These are phyloP conservation scores for Globodera rostochiensis DNA, from an alignment of 1,140 invertebrate species.

Conservation along the genomic window DNA sequence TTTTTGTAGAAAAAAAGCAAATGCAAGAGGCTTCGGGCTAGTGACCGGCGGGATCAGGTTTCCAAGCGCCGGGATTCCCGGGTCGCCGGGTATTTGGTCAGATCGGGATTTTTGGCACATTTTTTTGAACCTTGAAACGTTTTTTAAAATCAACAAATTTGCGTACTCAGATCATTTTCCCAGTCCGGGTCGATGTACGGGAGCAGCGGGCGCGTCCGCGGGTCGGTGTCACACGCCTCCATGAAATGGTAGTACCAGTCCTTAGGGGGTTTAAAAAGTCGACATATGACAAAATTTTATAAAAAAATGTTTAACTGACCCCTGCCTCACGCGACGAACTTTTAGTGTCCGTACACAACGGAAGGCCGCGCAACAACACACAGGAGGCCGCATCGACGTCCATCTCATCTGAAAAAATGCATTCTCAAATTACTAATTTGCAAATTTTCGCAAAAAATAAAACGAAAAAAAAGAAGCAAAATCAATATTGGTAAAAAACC, in stretches of 20 bases:
- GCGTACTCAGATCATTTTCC: slow-evolving; percentile 24
- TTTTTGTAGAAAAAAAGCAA: too few relatives aligned
- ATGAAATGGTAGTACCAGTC: slow-evolving; percentile 41
- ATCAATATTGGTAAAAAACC: too few relatives aligned
- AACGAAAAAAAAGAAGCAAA: too few relatives aligned
- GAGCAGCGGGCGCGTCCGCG: slow-evolving; percentile 23
- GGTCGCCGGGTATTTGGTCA: too few relatives aligned
- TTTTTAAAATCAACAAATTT: slow-evolving; percentile 7
- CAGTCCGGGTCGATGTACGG: slow-evolving; percentile 34
- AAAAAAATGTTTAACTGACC: not conserved
- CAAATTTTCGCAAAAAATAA: too few relatives aligned
- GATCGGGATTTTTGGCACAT: too few relatives aligned
- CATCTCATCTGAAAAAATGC: not conserved
- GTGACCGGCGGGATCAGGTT: too few relatives aligned
- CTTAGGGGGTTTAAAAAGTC: not conserved
- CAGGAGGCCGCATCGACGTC: slow-evolving; percentile 31
- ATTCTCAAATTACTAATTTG: too few relatives aligned
- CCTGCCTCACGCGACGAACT: slow-evolving; percentile 17
- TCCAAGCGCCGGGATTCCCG: too few relatives aligned
- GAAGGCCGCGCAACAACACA: slow-evolving; percentile 29
- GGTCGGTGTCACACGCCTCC: slow-evolving; percentile 32
- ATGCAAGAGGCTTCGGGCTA: too few relatives aligned
- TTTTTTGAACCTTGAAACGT: not conserved
- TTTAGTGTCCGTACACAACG: slow-evolving; percentile 25
- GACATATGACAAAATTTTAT: not conserved